Base-by-base conservation (phyloP, 1,140 invertebrate species). In the Diachasmimorpha longicaudata region DNA sequence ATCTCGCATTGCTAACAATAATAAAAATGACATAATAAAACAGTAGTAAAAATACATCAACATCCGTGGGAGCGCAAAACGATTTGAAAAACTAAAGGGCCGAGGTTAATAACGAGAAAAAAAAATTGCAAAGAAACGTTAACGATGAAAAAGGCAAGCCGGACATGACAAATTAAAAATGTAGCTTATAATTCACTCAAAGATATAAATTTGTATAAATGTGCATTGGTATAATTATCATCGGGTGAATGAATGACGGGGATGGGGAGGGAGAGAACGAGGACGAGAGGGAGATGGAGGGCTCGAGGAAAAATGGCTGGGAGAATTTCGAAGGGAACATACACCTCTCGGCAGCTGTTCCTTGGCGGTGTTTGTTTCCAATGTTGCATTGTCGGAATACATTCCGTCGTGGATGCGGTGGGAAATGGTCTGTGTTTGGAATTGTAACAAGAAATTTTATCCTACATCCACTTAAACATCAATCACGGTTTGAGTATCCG, bases 121-220 rank as follows among this genome's bases (percentile, higher is more conserved):
- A 48, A 52, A 52, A 16, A 16, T 52, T 31, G 31, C 16, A 52
- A 52, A n/a, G 16, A 52, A 63, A 63, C 11, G 58, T 63, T 63
- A 63, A 63, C 19, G 58, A 63, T 63, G 23, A 63, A 63, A 52
- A 6, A 11, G 58, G 31, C 19, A 63, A 25, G 23, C 58, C 58
- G 58, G 58, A 63, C 58, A 63, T 63, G 58, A 25, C 11, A 25
- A 63, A 63, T 63, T 23, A 63, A 63, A 63, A 63, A 31, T 23
- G 23, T 8, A 19, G 23, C 23, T 63, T 63, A 23, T 31, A 63
- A 63, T 63, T 63, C 58, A 63, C 58, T 63, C 58, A 25, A 14
- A 63, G 23, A 63, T 25, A 63, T 63, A 63, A 63, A 63, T 63
- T 63, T 63, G 23, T 63, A 63, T 63, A 63, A 63, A 63, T 63